Evolutionary conservation across 2,797 vertebrate species (phyloP).

Genomic region (Danio choprae): DNA sequence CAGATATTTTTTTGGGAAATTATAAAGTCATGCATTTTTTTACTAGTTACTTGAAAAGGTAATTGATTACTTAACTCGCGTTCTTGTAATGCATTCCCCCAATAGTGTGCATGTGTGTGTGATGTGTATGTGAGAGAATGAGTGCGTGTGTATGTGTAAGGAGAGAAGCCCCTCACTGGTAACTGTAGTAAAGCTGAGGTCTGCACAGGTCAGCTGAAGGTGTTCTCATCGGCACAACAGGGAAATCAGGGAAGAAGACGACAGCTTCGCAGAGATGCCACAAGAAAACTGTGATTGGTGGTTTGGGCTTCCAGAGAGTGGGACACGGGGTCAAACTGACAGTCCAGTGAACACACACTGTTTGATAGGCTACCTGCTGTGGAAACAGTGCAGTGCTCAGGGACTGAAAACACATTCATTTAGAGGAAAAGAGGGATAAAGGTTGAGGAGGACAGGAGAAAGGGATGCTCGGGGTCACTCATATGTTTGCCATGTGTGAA

Average conservation of each 20-base stretch:
- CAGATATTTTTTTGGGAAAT: too few relatives aligned
- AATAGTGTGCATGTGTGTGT: not conserved
- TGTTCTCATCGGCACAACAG: constrained; percentile 29
- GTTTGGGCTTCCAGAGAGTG: constrained; percentile 24
- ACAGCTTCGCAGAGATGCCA: constrained; percentile 20
- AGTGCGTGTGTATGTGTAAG: not conserved
- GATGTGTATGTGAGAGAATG: constrained; percentile 7
- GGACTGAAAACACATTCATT: constrained; percentile 60
- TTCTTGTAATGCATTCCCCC: too few relatives aligned
- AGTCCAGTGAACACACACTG: constrained; percentile 43
- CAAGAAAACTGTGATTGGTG: constrained; percentile 48
- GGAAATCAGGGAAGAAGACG: constrained; percentile 24
- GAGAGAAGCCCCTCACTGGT: constrained; percentile 6
- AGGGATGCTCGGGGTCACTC: constrained; percentile 55
- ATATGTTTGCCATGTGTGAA: constrained; percentile 72
- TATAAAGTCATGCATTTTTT: too few relatives aligned
- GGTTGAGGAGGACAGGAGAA: constrained; percentile 47
- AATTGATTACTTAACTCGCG: too few relatives aligned
- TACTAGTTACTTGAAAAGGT: too few relatives aligned
- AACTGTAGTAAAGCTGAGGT: constrained; percentile 39
- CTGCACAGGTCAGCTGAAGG: constrained; percentile 49
- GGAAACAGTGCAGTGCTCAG: constrained; percentile 50
- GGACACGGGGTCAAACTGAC: constrained; percentile 47
- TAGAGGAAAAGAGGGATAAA: constrained; percentile 41
- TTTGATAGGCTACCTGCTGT: constrained; percentile 51